These are phyloP conservation scores for Leiothrix lutea DNA, from an alignment of 2,113 vertebrate genomes.

Conservation along the genomic window DNA sequence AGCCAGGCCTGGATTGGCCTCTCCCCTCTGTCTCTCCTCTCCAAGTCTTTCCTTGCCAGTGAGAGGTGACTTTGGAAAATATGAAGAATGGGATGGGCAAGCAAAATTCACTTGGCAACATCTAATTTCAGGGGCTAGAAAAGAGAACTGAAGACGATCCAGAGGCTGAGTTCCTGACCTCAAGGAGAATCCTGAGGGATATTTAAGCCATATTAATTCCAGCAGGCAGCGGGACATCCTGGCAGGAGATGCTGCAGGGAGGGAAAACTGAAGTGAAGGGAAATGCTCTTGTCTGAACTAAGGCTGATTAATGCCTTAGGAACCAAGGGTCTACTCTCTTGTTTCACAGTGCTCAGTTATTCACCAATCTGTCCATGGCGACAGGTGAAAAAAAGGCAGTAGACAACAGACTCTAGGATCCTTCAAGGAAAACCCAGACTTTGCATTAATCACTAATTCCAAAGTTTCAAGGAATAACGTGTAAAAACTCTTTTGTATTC, in stretches of 20 bases:
- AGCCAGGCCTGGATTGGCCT: not conserved
- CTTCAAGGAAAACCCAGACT: not conserved
- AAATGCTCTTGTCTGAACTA: slow-evolving; percentile 24
- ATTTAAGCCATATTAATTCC: slow-evolving; percentile 45
- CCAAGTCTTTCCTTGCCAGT: slow-evolving; percentile 13
- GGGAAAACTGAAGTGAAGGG: slow-evolving; percentile 4
- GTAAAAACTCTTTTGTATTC: not conserved
- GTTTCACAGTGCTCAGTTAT: not conserved
- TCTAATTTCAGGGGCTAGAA: slow-evolving; percentile 14
- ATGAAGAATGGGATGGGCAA: slow-evolving; percentile 21
- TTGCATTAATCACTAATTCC: not conserved
- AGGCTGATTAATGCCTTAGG: slow-evolving; percentile 21
- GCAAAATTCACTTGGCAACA: slow-evolving; percentile 35
- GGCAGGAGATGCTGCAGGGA: slow-evolving; percentile 6
- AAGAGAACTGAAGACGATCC: slow-evolving; percentile 36
- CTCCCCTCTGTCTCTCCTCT: not conserved
- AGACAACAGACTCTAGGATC: not conserved
- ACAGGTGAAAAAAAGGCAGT: slow-evolving; percentile 30
- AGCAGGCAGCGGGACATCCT: slow-evolving; percentile 40
- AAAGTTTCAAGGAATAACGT: not conserved
- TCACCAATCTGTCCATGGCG: not conserved
- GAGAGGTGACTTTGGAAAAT: slow-evolving; percentile 52
- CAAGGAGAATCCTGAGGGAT: slow-evolving; percentile 42
- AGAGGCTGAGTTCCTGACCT: slow-evolving; percentile 53
- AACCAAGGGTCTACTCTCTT: not conserved